Evolutionary conservation across 2,888 invertebrate genomes (phyloP).

Genomic region (Chymomyza fuscimana): DNA sequence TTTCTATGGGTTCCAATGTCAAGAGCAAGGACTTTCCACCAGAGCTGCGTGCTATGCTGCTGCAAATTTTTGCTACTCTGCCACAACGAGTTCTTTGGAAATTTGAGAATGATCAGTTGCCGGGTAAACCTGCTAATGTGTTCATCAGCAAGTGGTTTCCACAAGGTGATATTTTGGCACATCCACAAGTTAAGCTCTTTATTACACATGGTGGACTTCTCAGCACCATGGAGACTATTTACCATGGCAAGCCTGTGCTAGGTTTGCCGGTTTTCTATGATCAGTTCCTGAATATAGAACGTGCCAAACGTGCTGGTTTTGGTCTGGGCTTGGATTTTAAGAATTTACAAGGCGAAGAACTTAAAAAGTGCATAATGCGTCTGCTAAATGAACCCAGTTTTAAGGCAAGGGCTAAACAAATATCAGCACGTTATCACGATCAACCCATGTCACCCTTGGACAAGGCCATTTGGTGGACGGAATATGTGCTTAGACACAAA

Average conservation of each 20-base stretch:
- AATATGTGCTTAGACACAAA: slow-evolving; percentile 75
- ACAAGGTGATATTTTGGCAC: slow-evolving; percentile 79
- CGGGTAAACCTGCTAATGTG: slow-evolving; percentile 67
- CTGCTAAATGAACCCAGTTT: slow-evolving; percentile 59
- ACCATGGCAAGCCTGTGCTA: slow-evolving; percentile 80
- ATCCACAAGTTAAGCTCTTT: slow-evolving; percentile 80
- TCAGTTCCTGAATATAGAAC: slow-evolving; percentile 80
- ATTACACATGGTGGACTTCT: slow-evolving; percentile 80
- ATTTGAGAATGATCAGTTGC: slow-evolving; percentile 76
- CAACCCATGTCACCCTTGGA: slow-evolving; percentile 74
- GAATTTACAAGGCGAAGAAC: slow-evolving; percentile 68
- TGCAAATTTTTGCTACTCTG: slow-evolving; percentile 55
- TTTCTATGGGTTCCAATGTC: slow-evolving; percentile 80
- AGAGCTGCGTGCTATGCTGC: slow-evolving; percentile 54
- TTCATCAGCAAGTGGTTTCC: slow-evolving; percentile 79
- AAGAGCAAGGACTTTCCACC: slow-evolving; percentile 63
- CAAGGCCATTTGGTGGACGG: slow-evolving; percentile 76
- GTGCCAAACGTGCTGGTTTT: slow-evolving; percentile 78
- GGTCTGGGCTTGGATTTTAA: slow-evolving; percentile 77
- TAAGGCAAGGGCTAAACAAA: slow-evolving; percentile 39
- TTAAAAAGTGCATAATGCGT: slow-evolving; percentile 59
- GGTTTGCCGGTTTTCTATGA: slow-evolving; percentile 81
- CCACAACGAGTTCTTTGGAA: slow-evolving; percentile 79
- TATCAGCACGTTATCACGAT: slow-evolving; percentile 73
- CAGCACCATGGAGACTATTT: slow-evolving; percentile 80